A percentile compares a stretch with the other conserved stretches of the same genome.
Conservation (phyloP, 2,113 vertebrate genomes). For the Bujurquina vittata region DNA sequence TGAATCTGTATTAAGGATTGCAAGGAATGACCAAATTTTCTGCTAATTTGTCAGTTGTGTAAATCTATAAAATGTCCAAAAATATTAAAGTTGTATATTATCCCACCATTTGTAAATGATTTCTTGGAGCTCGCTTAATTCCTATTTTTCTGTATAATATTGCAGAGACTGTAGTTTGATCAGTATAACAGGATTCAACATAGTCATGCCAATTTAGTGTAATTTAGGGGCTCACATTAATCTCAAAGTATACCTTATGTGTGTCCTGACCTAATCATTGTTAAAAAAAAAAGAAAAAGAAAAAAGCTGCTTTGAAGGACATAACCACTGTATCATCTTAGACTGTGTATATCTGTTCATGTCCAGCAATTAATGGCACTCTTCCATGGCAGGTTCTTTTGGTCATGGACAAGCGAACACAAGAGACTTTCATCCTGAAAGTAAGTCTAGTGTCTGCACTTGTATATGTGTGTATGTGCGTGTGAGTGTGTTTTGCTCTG, state of each 20-base stretch:
- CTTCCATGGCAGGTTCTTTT: constrained; percentile 89
- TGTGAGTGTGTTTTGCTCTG: constrained; percentile 17
- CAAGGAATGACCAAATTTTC: neutral
- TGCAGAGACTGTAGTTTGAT: neutral
- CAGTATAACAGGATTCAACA: constrained; percentile 15
- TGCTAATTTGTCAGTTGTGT: neutral
- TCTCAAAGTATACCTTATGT: constrained; percentile 41
- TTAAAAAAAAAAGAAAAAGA: constrained; percentile 8
- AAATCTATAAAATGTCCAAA: neutral
- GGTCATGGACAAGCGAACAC: constrained; percentile 95
- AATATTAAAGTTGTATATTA: neutral
- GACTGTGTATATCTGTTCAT: constrained; percentile 25
- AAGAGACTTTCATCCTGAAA: constrained; percentile 96
- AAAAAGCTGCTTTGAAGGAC: constrained; percentile 41
- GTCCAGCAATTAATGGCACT: constrained; percentile 58
- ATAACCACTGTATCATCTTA: constrained; percentile 48
- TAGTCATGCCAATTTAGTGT: constrained; percentile 31
- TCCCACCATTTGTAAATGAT: no score
- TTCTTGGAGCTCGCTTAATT: neutral
- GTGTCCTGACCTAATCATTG: constrained; percentile 33
- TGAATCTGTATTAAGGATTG: neutral
- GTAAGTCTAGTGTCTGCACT: constrained; percentile 80
- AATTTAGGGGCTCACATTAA: constrained; percentile 47
- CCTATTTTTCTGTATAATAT: neutral
- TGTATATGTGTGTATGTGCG: neutral